Evolutionary conservation across 53 echinoderm and acorn worm species (phyloP), one percentile per base, ranked within the genome.

Genomic region (Apostichopus leukothele): DNA sequence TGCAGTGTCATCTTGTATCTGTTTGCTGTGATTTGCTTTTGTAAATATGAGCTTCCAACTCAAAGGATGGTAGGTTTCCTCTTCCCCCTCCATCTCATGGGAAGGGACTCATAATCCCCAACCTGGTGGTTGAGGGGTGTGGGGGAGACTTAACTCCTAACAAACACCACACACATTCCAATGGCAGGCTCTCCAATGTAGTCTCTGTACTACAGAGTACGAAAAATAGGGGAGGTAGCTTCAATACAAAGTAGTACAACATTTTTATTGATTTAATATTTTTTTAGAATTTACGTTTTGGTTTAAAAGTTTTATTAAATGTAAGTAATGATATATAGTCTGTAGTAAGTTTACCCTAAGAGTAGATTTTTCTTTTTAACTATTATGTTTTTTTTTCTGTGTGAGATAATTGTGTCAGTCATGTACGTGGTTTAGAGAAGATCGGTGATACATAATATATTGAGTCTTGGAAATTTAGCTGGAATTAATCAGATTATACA

Each of bases 1-100:
- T 23, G 0, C 23, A 23, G 23, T 23, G 23, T 23, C 23, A 23
- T 23, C 81, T 21, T 81, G 81, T 81, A 81, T n/a, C 55, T 16
- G 81, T 51, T 51, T 79, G 79, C 79, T 79, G 79, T 79, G 79
- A 79, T 51, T 13, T 13, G 79, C 79, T 79, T 39, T 79, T 79
- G 79, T 54, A 81, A 81, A 81, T 81, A 81, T 22, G 54, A 81
- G 81, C 81, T 81, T 81, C 59, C 81, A 81, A 55, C 81, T 81
- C 59, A 59, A 59, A 81, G 81, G 52, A 81, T 7, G 59, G 57
- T 22, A 59, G 52, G 22, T 10, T 23, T 23, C 18, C 39, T 39
- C 39, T 39, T 3, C 39, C 39, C 39, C 39, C 39, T 39, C 39
- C 39, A 39, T 39, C 52, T 19, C 9, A 81, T 12, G 81, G 81